phyloP scores from a whole-genome alignment of 1,140 invertebrate genomes.

The Calliphora vicina region DNA sequence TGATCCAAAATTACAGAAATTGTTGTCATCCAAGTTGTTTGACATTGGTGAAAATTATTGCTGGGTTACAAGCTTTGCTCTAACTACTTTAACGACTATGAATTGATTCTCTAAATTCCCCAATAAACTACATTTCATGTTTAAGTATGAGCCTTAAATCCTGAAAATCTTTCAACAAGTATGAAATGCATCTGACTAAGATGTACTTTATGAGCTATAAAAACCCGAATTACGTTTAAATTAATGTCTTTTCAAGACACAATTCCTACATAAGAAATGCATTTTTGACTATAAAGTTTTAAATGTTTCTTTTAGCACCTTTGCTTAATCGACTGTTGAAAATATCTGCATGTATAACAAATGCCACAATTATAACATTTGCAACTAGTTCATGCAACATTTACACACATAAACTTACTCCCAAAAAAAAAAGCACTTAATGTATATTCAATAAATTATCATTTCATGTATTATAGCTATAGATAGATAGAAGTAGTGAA shows the following conservation, averaged over 20 bases:
- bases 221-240: not conserved
- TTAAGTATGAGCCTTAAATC: no score
- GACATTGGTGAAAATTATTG: no score
- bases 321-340: slow-evolving; percentile 4
- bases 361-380: not conserved
- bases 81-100: no score
- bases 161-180: no score
- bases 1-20: no score
- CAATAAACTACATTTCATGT: no score
- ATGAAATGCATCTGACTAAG: no score
- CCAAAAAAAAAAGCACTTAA: not conserved
- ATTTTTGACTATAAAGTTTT: no score
- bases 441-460: slow-evolving; percentile 8
- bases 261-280: not conserved
- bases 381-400: not conserved
- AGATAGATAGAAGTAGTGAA: not conserved
- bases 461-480: not conserved
- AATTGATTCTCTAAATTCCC: no score
- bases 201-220: no score
- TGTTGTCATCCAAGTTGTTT: no score
- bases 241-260: not conserved
- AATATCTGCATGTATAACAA: not conserved
- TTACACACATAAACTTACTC: not conserved
- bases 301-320: not conserved
- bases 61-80: no score